Conservation (phyloP, 2,888 invertebrate species). For the Zhuqinia jingwanae region DNA sequence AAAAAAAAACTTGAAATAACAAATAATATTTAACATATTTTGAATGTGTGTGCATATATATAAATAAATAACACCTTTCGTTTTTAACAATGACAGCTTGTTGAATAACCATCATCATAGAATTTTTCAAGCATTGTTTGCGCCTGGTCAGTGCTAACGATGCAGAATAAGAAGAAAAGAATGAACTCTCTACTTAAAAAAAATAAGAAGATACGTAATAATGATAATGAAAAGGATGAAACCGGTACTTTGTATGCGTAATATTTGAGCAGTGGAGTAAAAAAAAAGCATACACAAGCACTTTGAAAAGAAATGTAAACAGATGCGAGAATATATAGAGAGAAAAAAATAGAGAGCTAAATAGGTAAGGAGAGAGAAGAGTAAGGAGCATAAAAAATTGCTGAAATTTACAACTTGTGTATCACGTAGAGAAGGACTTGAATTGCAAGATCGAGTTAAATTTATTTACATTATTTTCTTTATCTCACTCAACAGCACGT, state of each 20-base stretch:
- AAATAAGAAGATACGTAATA: no score
- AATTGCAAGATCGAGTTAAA: constrained; percentile 52
- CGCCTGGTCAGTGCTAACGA: constrained; percentile 62
- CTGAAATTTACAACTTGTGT: constrained; percentile 37
- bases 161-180: constrained; percentile 44
- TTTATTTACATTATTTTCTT: constrained; percentile 1
- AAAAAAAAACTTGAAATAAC: no score
- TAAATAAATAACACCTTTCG: constrained; percentile 54
- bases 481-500: constrained; percentile 41
- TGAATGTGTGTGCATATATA: not conserved
- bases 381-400: constrained; percentile 22
- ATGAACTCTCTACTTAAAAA: constrained; percentile 12
- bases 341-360: not conserved
- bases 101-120: constrained; percentile 12
- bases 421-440: constrained; percentile 57
- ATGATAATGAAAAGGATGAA: constrained; percentile 46
- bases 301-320: constrained; percentile 47
- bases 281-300: not conserved
- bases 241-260: constrained; percentile 65
- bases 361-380: not conserved
- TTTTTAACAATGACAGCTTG: constrained; percentile 60
- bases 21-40: not conserved
- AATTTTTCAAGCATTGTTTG: constrained; percentile 25
- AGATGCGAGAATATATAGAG: not conserved
- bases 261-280: not conserved